Evolutionary conservation across 2,797 vertebrate species (phyloP).

Genomic region (Esox masquinongy): DNA sequence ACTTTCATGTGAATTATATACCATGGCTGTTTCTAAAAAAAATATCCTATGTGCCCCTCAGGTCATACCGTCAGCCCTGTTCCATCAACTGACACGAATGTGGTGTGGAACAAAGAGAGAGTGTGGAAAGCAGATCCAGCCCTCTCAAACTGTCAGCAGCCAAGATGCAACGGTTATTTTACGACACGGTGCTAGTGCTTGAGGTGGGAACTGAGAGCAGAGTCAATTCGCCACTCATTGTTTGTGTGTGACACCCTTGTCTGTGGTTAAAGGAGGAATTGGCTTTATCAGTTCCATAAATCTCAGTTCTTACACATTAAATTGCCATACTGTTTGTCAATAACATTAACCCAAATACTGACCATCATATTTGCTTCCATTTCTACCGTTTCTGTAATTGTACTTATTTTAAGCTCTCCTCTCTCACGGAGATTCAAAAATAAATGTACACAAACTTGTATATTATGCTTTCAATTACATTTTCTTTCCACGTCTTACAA

Average conservation of each 20-base stretch:
- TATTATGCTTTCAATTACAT: no score
- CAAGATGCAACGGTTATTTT: slow-evolving; percentile 12
- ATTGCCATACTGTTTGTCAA: neutral
- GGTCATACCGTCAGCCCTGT: neutral
- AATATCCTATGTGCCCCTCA: neutral
- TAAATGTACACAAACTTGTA: no score
- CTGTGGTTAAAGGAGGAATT: neutral
- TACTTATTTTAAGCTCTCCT: neutral
- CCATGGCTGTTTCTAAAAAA: neutral
- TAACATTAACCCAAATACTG: neutral
- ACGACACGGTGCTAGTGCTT: neutral
- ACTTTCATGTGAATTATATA: neutral
- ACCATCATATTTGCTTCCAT: neutral
- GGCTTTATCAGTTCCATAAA: neutral
- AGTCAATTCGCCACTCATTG: neutral
- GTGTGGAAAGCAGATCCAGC: neutral
- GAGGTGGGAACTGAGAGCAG: neutral
- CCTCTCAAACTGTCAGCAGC: slow-evolving; percentile 15
- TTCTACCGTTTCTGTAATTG: neutral
- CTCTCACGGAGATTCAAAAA: neutral
- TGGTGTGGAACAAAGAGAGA: neutral
- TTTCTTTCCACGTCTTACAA: no score
- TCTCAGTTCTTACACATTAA: neutral
- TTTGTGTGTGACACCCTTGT: neutral
- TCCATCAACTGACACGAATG: slow-evolving; percentile 1